A percentile compares a stretch with the other conserved stretches of the same genome.
Evolutionary conservation across 2,113 vertebrate genomes (phyloP).

Genomic region (Meles meles): DNA sequence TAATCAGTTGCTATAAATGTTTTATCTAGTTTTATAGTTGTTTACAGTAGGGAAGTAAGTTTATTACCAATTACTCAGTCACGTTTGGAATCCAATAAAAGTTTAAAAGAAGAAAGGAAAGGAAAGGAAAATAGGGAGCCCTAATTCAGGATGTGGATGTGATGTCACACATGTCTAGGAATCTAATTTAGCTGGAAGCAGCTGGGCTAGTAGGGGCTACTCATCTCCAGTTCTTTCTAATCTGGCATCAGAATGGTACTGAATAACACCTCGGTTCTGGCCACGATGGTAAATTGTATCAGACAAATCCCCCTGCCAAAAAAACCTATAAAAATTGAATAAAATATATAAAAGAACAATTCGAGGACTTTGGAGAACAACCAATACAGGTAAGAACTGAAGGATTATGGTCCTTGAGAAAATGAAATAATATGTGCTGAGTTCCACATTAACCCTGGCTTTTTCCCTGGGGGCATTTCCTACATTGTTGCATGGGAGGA

Average conservation of each 20-base stretch:
- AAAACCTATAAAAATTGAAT: not conserved
- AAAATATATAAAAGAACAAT: not conserved
- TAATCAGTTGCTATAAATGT: conserved; percentile 7
- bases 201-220: not conserved
- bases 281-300: not conserved
- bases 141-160: not conserved
- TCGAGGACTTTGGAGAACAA: not conserved
- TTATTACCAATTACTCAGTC: not conserved
- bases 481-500: not conserved
- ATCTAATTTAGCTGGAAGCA: not conserved
- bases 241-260: not conserved
- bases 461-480: not conserved
- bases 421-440: not conserved
- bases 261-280: not conserved
- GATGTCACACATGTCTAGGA: not conserved
- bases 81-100: conserved; percentile 10
- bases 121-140: not conserved
- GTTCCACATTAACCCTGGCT: not conserved
- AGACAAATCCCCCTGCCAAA: not conserved
- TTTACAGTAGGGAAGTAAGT: not conserved
- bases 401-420: not conserved
- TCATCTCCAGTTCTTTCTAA: not conserved
- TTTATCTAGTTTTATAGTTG: conserved; percentile 41
- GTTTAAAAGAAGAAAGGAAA: not conserved
- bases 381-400: not conserved